Conservation (phyloP, 1,140 invertebrate genomes). For the Stegodyphus mimosarum region DNA sequence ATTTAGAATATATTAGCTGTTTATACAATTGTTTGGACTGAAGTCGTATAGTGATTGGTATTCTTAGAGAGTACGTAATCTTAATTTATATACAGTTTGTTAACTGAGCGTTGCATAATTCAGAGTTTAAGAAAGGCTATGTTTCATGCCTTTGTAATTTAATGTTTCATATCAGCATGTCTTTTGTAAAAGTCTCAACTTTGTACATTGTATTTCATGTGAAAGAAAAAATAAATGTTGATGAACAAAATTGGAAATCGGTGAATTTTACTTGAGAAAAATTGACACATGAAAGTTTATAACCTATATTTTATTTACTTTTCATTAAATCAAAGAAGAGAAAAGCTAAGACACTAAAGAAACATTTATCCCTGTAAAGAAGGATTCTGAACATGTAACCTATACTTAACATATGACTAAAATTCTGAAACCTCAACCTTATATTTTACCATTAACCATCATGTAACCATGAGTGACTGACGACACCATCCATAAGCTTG, state of each 20-base stretch:
- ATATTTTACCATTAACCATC: too few species aligned
- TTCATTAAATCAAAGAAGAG: too few species aligned
- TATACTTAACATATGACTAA: too few species aligned
- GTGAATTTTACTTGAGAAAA: too few species aligned
- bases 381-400: too few species aligned
- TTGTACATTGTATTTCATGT: slow-evolving; percentile 42
- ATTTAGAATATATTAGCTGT: not conserved
- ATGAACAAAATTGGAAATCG: not conserved
- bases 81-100: slow-evolving; percentile 41
- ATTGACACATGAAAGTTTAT: too few species aligned
- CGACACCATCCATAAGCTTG: too few species aligned
- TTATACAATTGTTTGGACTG: not conserved
- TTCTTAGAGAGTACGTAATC: not conserved
- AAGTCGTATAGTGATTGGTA: not conserved
- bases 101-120: slow-evolving; percentile 16
- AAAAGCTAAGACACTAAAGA: too few species aligned
- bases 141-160: slow-evolving; percentile 42
- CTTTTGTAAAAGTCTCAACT: slow-evolving; percentile 45
- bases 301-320: too few species aligned
- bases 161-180: slow-evolving; percentile 52
- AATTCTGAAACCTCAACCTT: too few species aligned
- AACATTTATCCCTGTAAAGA: too few species aligned
- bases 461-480: too few species aligned
- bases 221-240: slow-evolving; percentile 40
- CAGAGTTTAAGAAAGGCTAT: slow-evolving; percentile 52